Conservation (phyloP, 2,888 invertebrate genomes). For the Drosophila pseudotalamancana region DNA sequence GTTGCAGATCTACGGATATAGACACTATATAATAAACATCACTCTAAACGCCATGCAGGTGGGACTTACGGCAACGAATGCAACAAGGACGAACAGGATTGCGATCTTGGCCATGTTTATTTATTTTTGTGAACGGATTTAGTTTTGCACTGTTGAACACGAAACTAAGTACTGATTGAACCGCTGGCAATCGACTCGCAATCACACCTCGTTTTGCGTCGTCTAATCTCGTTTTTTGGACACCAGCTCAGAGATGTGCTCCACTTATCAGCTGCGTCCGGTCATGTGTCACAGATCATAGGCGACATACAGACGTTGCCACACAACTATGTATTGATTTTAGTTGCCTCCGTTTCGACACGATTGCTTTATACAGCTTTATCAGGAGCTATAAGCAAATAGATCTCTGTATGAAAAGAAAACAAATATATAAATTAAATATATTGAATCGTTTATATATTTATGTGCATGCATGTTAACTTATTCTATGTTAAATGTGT, state of each 20-base stretch:
- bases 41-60: neutral
- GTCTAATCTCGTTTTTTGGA: neutral
- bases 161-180: slow-evolving; percentile 41
- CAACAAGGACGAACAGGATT: slow-evolving; percentile 43
- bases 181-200: slow-evolving; percentile 2
- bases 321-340: neutral
- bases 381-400: too few species aligned
- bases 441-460: too few species aligned
- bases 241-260: neutral
- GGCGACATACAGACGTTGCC: slow-evolving; percentile 1
- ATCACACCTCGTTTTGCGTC: slow-evolving; percentile 53
- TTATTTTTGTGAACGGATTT: slow-evolving; percentile 1
- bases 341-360: too few species aligned
- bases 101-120: slow-evolving; percentile 58
- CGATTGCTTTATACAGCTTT: too few species aligned
- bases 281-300: neutral
- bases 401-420: too few species aligned
- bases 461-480: too few species aligned
- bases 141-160: slow-evolving; percentile 44
- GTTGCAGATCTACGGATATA: slow-evolving; percentile 15
- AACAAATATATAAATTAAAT: too few species aligned
- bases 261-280: slow-evolving; percentile 11
- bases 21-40: neutral
- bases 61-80: slow-evolving; percentile 53
- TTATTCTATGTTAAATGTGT: too few species aligned